phyloP scores from a whole-genome alignment of 2,888 invertebrate species.

The Urechis unicinctus region DNA sequence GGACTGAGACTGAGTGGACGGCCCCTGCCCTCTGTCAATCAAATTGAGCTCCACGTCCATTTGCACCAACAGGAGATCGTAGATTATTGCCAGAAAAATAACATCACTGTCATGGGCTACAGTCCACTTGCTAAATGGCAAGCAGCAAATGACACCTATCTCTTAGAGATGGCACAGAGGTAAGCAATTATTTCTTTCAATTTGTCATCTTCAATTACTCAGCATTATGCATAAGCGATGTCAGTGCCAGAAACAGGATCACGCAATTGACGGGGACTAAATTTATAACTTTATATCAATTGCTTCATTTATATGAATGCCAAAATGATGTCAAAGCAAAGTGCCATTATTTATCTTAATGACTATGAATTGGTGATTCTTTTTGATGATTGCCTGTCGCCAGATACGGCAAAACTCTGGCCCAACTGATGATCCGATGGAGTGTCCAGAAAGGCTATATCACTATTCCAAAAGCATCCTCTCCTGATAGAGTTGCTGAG shows the following conservation, averaged over 20 bases:
- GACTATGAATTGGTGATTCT: too few relatives aligned
- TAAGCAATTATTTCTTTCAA: too few relatives aligned
- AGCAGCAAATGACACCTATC: constrained; percentile 19
- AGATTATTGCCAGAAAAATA: constrained; percentile 26
- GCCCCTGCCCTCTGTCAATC: constrained; percentile 34
- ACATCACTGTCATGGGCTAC: constrained; percentile 32
- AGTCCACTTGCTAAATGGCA: constrained; percentile 29
- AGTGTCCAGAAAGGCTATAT: constrained; percentile 31
- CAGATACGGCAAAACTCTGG: constrained; percentile 27
- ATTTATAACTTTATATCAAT: too few relatives aligned
- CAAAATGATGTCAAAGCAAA: too few relatives aligned
- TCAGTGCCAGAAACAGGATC: too few relatives aligned
- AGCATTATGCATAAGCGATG: constrained; percentile 20
- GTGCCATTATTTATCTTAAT: too few relatives aligned
- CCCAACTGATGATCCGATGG: constrained; percentile 31
- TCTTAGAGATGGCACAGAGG: constrained; percentile 22
- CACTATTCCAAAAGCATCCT: constrained; percentile 32
- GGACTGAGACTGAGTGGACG: constrained; percentile 26
- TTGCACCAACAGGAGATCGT: constrained; percentile 26
- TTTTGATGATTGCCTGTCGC: too few relatives aligned
- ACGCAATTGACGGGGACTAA: too few relatives aligned
- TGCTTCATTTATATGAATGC: too few relatives aligned
- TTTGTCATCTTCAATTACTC: too few relatives aligned
- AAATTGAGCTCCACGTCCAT: constrained; percentile 34
- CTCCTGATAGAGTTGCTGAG: constrained; percentile 21